Percentiles rank a stretch among this genome's conserved stretches.
phyloP scores from a whole-genome alignment of 2,797 vertebrate genomes.

The Discoglossus pictus region DNA sequence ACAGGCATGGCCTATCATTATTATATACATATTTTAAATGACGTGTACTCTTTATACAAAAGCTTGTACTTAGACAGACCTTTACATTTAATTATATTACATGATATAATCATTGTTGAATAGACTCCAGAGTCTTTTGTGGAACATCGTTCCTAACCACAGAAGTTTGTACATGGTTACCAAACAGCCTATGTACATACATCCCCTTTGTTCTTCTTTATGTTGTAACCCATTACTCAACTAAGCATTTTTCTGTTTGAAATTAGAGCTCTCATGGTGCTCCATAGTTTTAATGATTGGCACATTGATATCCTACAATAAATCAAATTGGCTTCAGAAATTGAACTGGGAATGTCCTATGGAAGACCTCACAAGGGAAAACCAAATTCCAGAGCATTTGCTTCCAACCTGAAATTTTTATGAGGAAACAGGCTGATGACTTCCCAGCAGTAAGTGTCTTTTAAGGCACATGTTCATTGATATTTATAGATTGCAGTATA shows the following conservation, averaged over 20 bases:
- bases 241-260: not conserved
- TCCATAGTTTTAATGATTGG: slow-evolving; percentile 11
- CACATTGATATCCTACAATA: slow-evolving; percentile 36
- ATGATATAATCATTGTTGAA: not conserved
- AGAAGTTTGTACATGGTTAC: no score
- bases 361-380: slow-evolving; percentile 32
- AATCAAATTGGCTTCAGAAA: slow-evolving; percentile 40
- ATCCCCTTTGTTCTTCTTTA: not conserved
- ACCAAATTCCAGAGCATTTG: slow-evolving; percentile 47
- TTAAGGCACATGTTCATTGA: slow-evolving; percentile 1
- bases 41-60: no score
- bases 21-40: no score
- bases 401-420: slow-evolving; percentile 44
- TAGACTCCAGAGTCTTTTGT: not conserved
- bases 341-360: slow-evolving; percentile 31
- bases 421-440: slow-evolving; percentile 27
- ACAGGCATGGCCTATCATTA: no score
- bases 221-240: not conserved
- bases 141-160: no score
- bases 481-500: not conserved
- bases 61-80: no score
- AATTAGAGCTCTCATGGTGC: not conserved
- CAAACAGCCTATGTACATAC: not conserved
- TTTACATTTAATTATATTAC: no score
- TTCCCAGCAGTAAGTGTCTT: slow-evolving; percentile 28